Evolutionary conservation across 2,113 vertebrate species (phyloP).

Genomic region (Nycticryphes semicollaris): DNA sequence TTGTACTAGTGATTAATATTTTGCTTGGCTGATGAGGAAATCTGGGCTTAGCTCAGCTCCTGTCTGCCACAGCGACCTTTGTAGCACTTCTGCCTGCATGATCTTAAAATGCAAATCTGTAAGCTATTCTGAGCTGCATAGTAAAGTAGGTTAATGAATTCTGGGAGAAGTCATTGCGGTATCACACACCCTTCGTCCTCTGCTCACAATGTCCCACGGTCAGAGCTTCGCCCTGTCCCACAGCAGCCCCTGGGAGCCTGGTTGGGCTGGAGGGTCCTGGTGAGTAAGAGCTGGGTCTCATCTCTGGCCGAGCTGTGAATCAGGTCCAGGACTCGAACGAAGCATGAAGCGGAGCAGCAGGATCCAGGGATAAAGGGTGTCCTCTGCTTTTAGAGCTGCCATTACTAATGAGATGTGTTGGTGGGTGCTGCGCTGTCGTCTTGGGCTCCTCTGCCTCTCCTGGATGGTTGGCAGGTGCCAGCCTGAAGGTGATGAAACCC

Average conservation of each 20-base stretch:
- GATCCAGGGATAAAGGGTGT: fast-evolving
- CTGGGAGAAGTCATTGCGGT: background rate
- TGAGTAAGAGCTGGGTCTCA: background rate
- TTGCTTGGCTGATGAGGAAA: background rate
- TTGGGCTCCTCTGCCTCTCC: background rate
- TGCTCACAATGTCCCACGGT: background rate
- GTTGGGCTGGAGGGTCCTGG: background rate
- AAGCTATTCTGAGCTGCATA: background rate
- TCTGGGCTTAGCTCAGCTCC: background rate
- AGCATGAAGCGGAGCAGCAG: background rate
- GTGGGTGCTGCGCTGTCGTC: fast-evolving
- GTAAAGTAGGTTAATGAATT: background rate
- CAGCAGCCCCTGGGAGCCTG: background rate
- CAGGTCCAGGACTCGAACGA: fast-evolving
- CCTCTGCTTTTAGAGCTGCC: background rate
- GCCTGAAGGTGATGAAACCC: fast-evolving
- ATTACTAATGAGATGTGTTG: fast-evolving
- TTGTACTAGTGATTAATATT: background rate
- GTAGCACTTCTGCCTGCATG: background rate
- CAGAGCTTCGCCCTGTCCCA: background rate
- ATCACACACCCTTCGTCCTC: background rate
- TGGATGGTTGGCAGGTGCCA: background rate
- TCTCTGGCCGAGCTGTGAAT: background rate
- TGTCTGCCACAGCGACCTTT: background rate
- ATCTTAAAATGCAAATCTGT: background rate